Conservation (phyloP, 1,140 invertebrate genomes). For the Scaptomyza montana region DNA sequence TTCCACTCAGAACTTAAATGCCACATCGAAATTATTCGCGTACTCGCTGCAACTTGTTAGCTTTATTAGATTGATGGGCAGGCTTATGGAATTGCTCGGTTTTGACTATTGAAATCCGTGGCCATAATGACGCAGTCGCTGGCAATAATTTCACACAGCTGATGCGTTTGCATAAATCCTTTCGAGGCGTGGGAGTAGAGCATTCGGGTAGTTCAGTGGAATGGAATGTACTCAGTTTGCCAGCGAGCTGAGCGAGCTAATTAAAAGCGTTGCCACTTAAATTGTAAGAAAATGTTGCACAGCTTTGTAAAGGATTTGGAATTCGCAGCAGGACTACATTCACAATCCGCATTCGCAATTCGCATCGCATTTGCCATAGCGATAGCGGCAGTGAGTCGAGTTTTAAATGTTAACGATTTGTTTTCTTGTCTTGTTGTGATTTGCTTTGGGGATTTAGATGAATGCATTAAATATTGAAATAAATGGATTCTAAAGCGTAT, state of each 20-base stretch:
- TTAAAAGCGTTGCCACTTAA: constrained; percentile 58
- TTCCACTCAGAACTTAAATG: no score
- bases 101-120: constrained; percentile 44
- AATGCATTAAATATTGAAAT: constrained; percentile 52
- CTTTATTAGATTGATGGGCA: constrained; percentile 29
- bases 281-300: constrained; percentile 54
- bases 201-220: not conserved
- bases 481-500: constrained; percentile 26
- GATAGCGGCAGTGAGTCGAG: constrained; percentile 17
- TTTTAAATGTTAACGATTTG: constrained; percentile 59
- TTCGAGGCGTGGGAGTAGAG: constrained; percentile 13
- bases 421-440: constrained; percentile 44
- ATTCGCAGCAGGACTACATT: constrained; percentile 6
- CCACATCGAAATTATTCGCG: constrained; percentile 8
- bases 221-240: not conserved
- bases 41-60: constrained; percentile 1
- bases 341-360: constrained; percentile 13
- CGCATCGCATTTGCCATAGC: constrained; percentile 1
- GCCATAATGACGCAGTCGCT: constrained; percentile 26
- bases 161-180: constrained; percentile 63
- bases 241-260: constrained; percentile 38
- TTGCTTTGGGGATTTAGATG: constrained; percentile 32
- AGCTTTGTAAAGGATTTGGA: constrained; percentile 48
- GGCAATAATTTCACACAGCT: constrained; percentile 50
- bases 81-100: constrained; percentile 20